Conservation (phyloP, 2,888 invertebrate genomes). For the Trachelus iudaicus region DNA sequence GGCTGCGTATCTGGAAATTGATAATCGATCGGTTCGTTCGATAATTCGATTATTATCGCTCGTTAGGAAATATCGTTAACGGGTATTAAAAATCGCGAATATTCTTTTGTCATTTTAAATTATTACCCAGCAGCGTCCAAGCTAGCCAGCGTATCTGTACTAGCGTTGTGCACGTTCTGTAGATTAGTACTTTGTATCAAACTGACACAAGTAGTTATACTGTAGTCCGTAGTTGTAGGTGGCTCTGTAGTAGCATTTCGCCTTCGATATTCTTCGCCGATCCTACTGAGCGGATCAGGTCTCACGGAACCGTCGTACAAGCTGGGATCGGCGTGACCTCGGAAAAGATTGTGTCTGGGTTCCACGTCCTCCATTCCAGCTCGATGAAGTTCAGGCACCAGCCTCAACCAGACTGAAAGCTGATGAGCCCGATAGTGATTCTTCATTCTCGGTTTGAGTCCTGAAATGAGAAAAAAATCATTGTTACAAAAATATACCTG, state of each 20-base stretch:
- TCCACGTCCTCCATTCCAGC: slow-evolving; percentile 91
- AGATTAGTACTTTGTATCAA: slow-evolving; percentile 70
- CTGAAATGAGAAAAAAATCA: slow-evolving; percentile 69
- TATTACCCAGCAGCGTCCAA: slow-evolving; percentile 78
- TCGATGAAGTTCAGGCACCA: slow-evolving; percentile 90
- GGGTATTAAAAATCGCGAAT: neutral
- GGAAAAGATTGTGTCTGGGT: slow-evolving; percentile 87
- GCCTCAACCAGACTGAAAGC: slow-evolving; percentile 92
- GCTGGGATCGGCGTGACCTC: slow-evolving; percentile 88
- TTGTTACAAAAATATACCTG: neutral
- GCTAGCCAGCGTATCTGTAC: slow-evolving; percentile 81
- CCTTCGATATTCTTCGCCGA: slow-evolving; percentile 72
- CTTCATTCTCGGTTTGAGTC: slow-evolving; percentile 89
- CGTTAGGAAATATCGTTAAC: neutral
- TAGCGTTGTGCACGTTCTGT: slow-evolving; percentile 72
- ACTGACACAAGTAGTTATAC: slow-evolving; percentile 78
- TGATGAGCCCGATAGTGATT: slow-evolving; percentile 96
- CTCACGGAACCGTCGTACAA: slow-evolving; percentile 91
- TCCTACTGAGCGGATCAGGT: slow-evolving; percentile 81
- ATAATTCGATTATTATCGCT: neutral
- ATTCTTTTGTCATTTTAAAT: neutral
- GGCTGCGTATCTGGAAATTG: slow-evolving; percentile 66
- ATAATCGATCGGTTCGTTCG: neutral
- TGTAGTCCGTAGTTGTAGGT: slow-evolving; percentile 76
- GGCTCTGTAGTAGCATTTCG: slow-evolving; percentile 72